A percentile compares a stretch with the other conserved stretches of the same genome.
Evolutionary conservation across 2,113 vertebrate species (phyloP).

Genomic region (Peromyscus leucopus): DNA sequence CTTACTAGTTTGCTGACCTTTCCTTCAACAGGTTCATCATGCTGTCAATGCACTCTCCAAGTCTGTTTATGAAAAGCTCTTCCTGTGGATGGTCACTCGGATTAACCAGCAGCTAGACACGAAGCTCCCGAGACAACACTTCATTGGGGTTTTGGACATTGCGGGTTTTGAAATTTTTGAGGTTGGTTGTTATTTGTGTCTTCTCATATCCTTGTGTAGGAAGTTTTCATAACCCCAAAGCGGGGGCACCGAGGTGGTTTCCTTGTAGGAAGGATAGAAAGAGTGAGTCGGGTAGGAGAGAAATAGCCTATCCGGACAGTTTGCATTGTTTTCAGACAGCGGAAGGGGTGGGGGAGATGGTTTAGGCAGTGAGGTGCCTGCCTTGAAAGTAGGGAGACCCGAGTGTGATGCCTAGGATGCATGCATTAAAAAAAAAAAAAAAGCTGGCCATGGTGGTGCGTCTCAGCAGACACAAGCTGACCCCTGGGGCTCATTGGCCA

Average conservation of each 20-base stretch:
- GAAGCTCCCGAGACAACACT: conserved; percentile 87
- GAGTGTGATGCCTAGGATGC: too few species aligned
- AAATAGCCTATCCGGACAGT: neutral
- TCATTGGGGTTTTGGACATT: conserved; percentile 89
- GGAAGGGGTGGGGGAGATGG: neutral
- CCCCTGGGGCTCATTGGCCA: neutral
- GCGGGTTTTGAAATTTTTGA: conserved; percentile 91
- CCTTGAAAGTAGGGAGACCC: neutral
- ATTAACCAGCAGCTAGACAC: conserved; percentile 90
- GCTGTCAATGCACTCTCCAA: conserved; percentile 89
- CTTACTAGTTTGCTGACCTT: neutral
- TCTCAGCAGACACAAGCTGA: too few species aligned
- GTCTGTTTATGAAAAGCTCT: conserved; percentile 89
- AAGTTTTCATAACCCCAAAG: neutral
- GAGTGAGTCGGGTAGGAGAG: neutral
- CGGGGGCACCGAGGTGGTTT: neutral
- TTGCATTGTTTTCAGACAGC: neutral
- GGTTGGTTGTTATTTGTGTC: conserved; percentile 75
- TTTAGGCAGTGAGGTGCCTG: neutral
- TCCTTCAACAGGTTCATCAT: conserved; percentile 85
- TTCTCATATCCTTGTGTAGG: neutral
- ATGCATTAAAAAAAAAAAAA: neutral
- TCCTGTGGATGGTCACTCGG: conserved; percentile 88
- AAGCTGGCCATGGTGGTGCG: neutral
- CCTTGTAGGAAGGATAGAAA: neutral